Conservation (phyloP, 2,888 invertebrate species). For the Tinea semifulvella region DNA sequence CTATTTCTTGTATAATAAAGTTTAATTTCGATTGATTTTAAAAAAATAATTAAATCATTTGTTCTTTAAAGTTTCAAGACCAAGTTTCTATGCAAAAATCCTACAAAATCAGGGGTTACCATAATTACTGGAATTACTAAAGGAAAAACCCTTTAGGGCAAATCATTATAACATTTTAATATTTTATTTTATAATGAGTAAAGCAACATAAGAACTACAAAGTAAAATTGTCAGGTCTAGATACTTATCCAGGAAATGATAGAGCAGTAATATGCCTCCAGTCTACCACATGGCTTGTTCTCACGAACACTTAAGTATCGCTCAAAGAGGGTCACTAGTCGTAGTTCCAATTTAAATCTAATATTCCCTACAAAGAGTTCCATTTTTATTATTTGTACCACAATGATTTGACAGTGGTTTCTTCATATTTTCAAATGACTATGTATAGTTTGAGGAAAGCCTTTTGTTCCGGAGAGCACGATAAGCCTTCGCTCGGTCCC, state of each 20-base stretch:
- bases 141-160: background rate
- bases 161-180: background rate
- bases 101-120: background rate
- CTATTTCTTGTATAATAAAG: background rate
- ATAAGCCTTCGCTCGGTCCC: too few relatives aligned
- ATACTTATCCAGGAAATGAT: background rate
- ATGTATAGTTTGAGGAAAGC: too few relatives aligned
- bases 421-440: too few relatives aligned
- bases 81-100: background rate
- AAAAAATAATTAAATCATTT: too few relatives aligned
- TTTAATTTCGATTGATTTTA: background rate
- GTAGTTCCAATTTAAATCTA: too few relatives aligned
- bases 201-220: background rate
- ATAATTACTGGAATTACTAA: slow-evolving; percentile 4
- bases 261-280: background rate
- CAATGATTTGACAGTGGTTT: too few relatives aligned
- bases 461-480: too few relatives aligned
- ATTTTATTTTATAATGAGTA: background rate
- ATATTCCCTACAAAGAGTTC: too few relatives aligned
- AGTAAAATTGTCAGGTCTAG: background rate
- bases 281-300: slow-evolving; percentile 7
- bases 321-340: too few relatives aligned
- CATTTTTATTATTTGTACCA: too few relatives aligned
- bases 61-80: background rate
- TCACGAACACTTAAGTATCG: background rate